phyloP scores from a whole-genome alignment of 1,140 invertebrate species.

The Aphaenogaster ashmeadi region DNA sequence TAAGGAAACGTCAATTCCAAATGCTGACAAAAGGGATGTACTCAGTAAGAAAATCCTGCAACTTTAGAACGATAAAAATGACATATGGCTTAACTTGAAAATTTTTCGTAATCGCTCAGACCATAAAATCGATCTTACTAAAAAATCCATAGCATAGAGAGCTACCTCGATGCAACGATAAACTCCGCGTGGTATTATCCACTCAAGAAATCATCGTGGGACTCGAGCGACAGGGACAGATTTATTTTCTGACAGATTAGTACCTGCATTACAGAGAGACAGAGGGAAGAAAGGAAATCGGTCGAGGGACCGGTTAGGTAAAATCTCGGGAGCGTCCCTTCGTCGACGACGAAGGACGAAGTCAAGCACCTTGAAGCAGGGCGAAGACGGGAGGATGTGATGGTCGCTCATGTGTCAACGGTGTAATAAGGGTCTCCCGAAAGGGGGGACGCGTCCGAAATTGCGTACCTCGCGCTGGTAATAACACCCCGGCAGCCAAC shows the following conservation, averaged over 20 bases:
- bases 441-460: slow-evolving; percentile 50
- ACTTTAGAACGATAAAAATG: background rate
- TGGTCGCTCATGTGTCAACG: slow-evolving; percentile 72
- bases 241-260: slow-evolving; percentile 61
- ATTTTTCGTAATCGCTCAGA: slow-evolving; percentile 29
- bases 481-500: slow-evolving; percentile 54
- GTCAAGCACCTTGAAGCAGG: slow-evolving; percentile 45
- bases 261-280: slow-evolving; percentile 13
- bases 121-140: slow-evolving; percentile 36
- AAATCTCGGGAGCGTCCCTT: slow-evolving; percentile 8
- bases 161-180: slow-evolving; percentile 4
- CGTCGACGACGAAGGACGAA: slow-evolving; percentile 43
- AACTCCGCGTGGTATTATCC: slow-evolving; percentile 26
- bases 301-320: slow-evolving; percentile 51
- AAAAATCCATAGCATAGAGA: background rate
- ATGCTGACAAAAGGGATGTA: background rate
- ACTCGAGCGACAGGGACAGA: slow-evolving; percentile 26
- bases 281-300: slow-evolving; percentile 34
- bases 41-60: background rate
- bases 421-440: slow-evolving; percentile 57
- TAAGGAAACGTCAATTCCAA: background rate
- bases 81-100: background rate
- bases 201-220: slow-evolving; percentile 55
- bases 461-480: slow-evolving; percentile 59
- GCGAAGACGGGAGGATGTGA: slow-evolving; percentile 25